Evolutionary conservation across 2,113 vertebrate genomes (phyloP).

Genomic region (Trinectes maculatus): DNA sequence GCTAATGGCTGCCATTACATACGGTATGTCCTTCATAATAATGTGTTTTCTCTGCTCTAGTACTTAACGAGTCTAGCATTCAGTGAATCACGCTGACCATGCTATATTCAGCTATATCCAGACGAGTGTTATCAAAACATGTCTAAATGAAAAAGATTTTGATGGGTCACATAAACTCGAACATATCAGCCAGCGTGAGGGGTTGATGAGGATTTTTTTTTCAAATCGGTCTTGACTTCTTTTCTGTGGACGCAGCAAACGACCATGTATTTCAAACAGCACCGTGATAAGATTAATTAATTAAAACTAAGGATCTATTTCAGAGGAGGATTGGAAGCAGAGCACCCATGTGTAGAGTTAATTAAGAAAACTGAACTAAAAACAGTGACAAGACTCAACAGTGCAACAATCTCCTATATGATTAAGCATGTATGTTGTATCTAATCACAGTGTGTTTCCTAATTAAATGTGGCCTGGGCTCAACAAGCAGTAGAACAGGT

Average conservation of each 20-base stretch:
- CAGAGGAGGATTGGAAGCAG: not conserved
- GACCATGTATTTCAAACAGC: not conserved
- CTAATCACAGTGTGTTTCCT: not conserved
- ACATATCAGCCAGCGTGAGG: too few species aligned
- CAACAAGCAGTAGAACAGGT: too few species aligned
- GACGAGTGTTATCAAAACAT: not conserved
- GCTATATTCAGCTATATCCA: constrained; percentile 7
- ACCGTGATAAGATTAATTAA: not conserved
- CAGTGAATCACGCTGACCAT: not conserved
- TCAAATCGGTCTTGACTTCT: not conserved
- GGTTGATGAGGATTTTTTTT: not conserved
- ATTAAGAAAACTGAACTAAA: too few species aligned
- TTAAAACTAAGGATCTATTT: not conserved
- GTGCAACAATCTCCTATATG: too few species aligned
- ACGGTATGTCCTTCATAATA: not conserved
- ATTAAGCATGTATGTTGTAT: too few species aligned
- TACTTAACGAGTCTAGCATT: not conserved
- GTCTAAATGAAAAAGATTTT: too few species aligned
- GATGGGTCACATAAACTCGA: too few species aligned
- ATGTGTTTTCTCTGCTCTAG: constrained; percentile 1
- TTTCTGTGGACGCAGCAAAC: not conserved
- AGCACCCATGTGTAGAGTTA: not conserved
- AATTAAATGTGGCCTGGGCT: too few species aligned
- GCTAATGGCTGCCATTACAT: constrained; percentile 23
- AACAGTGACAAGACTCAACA: not conserved